Base-by-base conservation (phyloP, 1,140 invertebrate genomes). In the Sycophaga agraensis region DNA sequence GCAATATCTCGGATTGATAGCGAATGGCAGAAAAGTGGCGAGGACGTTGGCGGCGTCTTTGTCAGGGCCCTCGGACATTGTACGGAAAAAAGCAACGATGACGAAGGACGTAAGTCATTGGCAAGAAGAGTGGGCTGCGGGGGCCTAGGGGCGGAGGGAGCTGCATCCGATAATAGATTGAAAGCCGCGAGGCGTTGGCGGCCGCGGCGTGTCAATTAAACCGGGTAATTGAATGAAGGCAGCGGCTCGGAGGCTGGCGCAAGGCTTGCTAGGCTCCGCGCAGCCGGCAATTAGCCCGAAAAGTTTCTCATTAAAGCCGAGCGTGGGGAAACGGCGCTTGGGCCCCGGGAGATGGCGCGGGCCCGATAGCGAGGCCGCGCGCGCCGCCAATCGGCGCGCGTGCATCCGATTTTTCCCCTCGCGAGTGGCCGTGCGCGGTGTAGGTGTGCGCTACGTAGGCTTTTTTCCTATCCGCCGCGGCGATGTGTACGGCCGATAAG, bases 381-480 rank as follows among this genome's bases (percentile, higher is more conserved):
- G 21, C 19, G 34, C 31, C 28, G 26, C 58, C 22, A 60, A 19
- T 21, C 40, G 56, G 67, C 64, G 67, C 70, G 70, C 70, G 70
- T 70, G 70, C 70, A 72, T 71, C 68, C 66, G 68, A 71, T 70
- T 71, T 68, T 67, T 60, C 59, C 55, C 66, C 66, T 68, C 57
- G 53, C 66, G 11, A 6, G 28, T 31, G 66, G 61, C 57, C 19
- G 8, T 8, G 28, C 17, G 12, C n/a, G n/a, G n/a, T n/a, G n/a
- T n/a, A n/a, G n/a, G n/a, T n/a, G n/a, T n/a, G n/a, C n/a, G n/a
- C n/a, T n/a, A n/a, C n/a, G n/a, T n/a, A n/a, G n/a, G n/a, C n/a
- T n/a, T n/a, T n/a, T n/a, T n/a, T n/a, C n/a, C n/a, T 40, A 63
- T 22, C 66, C 54, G 64, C 63, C 37, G 63, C 62, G 54, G 65